Conservation (phyloP, 2,797 vertebrate species). For the Girardinus metallicus region DNA sequence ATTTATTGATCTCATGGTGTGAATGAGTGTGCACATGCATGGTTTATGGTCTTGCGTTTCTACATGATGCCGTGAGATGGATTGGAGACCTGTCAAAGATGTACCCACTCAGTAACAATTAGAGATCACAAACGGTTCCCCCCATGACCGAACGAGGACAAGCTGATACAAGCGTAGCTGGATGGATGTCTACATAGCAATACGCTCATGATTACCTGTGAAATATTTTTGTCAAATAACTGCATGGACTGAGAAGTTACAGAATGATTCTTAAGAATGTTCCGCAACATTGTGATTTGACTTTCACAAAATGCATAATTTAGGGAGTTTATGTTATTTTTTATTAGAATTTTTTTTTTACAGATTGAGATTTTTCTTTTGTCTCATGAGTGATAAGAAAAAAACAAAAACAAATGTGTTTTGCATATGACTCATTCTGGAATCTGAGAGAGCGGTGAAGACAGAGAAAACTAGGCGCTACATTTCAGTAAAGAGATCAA, state of each 20-base stretch:
- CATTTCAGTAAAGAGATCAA: constrained; percentile 56
- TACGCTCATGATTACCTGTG: neutral
- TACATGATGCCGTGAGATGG: neutral
- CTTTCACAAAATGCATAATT: neutral
- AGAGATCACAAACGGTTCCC: neutral
- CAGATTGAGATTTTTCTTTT: constrained; percentile 4
- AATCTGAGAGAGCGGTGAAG: neutral
- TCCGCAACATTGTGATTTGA: neutral
- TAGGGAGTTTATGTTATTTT: neutral
- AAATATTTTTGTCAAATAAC: neutral
- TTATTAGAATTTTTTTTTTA: neutral
- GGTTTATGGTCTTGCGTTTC: neutral
- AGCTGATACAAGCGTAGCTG: neutral
- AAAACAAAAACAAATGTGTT: constrained; percentile 12
- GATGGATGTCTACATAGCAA: neutral
- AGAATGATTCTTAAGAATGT: neutral
- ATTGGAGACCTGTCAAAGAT: neutral
- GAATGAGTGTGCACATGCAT: too few species aligned
- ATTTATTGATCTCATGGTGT: neutral
- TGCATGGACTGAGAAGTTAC: neutral
- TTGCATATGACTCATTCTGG: constrained; percentile 28
- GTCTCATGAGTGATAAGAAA: constrained; percentile 17
- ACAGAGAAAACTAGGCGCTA: constrained; percentile 48
- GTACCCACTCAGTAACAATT: neutral
- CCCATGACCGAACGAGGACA: neutral